These are phyloP conservation scores for Perca schrenkii DNA, from an alignment of 2,113 vertebrate species.

Conservation along the genomic window DNA sequence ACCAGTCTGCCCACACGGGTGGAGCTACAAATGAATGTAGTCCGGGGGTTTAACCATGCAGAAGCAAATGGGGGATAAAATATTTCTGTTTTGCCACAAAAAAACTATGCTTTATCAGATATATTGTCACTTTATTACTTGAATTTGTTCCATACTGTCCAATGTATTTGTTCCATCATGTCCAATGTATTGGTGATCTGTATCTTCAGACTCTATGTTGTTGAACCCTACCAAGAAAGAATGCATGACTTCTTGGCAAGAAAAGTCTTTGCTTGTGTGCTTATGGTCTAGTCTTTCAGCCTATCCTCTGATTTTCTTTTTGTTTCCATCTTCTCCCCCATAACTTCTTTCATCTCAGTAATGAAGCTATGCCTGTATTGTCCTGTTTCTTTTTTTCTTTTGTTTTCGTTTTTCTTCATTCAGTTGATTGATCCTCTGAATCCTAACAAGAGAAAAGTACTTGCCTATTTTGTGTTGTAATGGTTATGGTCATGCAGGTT, in stretches of 20 bases:
- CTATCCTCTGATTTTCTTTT: slow-evolving; percentile 67
- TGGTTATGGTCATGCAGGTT: slow-evolving; percentile 89
- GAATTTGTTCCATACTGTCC: slow-evolving; percentile 75
- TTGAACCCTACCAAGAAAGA: slow-evolving; percentile 78
- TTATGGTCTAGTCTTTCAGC: slow-evolving; percentile 79
- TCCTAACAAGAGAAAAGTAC: slow-evolving; percentile 55
- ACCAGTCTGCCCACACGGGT: slow-evolving; percentile 63
- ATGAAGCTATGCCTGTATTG: slow-evolving; percentile 53
- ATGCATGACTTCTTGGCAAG: slow-evolving; percentile 80
- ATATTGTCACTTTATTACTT: slow-evolving; percentile 80
- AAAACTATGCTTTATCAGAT: slow-evolving; percentile 70
- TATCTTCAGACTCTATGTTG: slow-evolving; percentile 80
- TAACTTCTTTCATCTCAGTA: slow-evolving; percentile 53
- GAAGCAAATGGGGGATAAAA: slow-evolving; percentile 62
- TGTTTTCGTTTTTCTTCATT: slow-evolving; percentile 68
- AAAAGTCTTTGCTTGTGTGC: slow-evolving; percentile 81
- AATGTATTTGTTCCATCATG: slow-evolving; percentile 74
- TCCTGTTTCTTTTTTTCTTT: slow-evolving; percentile 41
- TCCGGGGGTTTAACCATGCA: slow-evolving; percentile 69
- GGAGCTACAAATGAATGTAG: slow-evolving; percentile 84
- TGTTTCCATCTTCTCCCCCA: slow-evolving; percentile 55
- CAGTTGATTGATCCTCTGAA: slow-evolving; percentile 69
- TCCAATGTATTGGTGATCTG: slow-evolving; percentile 77
- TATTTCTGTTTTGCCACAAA: slow-evolving; percentile 67
- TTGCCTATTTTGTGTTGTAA: slow-evolving; percentile 84